These are phyloP conservation scores for Philhelius pedissequus DNA, from an alignment of 2,888 invertebrate species.

Conservation along the genomic window DNA sequence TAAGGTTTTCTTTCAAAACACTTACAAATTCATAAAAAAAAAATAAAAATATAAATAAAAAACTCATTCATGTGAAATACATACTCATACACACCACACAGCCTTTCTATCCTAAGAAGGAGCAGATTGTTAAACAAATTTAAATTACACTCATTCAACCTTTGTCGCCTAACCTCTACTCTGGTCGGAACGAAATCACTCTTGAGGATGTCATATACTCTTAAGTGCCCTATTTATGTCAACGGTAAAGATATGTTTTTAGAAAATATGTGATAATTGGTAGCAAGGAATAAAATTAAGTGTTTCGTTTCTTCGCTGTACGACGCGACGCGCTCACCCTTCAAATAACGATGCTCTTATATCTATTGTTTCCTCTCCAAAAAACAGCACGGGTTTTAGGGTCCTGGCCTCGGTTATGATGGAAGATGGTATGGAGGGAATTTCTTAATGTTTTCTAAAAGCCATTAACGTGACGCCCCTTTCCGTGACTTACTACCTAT, in stretches of 20 bases:
- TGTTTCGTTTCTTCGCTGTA: slow-evolving; percentile 16
- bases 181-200: slow-evolving; percentile 36
- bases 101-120: not conserved
- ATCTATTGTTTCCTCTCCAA: not conserved
- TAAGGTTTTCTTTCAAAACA: slow-evolving; percentile 22
- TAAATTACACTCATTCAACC: slow-evolving; percentile 56
- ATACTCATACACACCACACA: not conserved
- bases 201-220: slow-evolving; percentile 38
- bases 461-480: slow-evolving; percentile 29
- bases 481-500: slow-evolving; percentile 8
- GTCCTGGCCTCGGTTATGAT: slow-evolving; percentile 9
- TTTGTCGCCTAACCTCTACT: slow-evolving; percentile 58
- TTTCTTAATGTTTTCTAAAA: slow-evolving; percentile 41
- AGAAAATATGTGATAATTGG: slow-evolving; percentile 65
- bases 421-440: slow-evolving; percentile 5
- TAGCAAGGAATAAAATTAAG: slow-evolving; percentile 48
- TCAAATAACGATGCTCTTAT: not conserved
- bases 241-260: slow-evolving; percentile 43
- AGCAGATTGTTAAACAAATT: slow-evolving; percentile 53
- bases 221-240: slow-evolving; percentile 61
- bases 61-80: slow-evolving; percentile 4
- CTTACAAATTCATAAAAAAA: slow-evolving; percentile 48
- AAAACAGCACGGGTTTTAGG: not conserved
- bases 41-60: slow-evolving; percentile 24
- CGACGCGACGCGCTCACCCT: no score